A percentile compares a stretch with the other conserved stretches of the same genome.
These are phyloP conservation scores for Blastobasis adustella DNA, from an alignment of 2,888 invertebrate genomes.

Conservation along the genomic window DNA sequence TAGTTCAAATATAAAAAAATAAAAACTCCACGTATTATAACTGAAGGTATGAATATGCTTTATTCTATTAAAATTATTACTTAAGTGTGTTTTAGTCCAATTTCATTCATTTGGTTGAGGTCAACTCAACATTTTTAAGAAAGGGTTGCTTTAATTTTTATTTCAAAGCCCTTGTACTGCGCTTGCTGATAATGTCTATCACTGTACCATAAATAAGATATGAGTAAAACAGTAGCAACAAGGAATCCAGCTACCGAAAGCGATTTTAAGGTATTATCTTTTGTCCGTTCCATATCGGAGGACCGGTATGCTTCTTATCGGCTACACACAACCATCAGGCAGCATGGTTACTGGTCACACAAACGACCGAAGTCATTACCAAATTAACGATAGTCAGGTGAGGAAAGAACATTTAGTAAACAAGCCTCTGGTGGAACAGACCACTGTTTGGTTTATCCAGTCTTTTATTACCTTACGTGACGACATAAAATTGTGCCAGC, in stretches of 20 bases:
- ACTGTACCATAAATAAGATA: not conserved
- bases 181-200: not conserved
- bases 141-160: not conserved
- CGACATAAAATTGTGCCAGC: slow-evolving; percentile 11
- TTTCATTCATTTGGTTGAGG: not conserved
- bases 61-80: not conserved
- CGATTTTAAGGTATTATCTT: slow-evolving; percentile 57
- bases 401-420: slow-evolving; percentile 70
- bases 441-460: slow-evolving; percentile 23
- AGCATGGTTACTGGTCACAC: slow-evolving; percentile 53
- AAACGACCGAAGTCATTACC: slow-evolving; percentile 61
- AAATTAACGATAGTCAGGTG: slow-evolving; percentile 69
- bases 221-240: slow-evolving; percentile 43
- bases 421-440: slow-evolving; percentile 54
- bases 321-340: slow-evolving; percentile 47
- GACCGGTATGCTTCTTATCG: slow-evolving; percentile 68
- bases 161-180: not conserved
- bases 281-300: slow-evolving; percentile 53
- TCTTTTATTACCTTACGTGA: slow-evolving; percentile 16
- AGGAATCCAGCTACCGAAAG: slow-evolving; percentile 64
- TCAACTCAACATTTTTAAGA: not conserved
- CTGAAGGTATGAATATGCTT: not conserved
- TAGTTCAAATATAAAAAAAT: no score
- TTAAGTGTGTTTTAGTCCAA: not conserved
- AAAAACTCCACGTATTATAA: no score